phyloP scores from a whole-genome alignment of 2,888 invertebrate genomes.

The Cantharis rufa region DNA sequence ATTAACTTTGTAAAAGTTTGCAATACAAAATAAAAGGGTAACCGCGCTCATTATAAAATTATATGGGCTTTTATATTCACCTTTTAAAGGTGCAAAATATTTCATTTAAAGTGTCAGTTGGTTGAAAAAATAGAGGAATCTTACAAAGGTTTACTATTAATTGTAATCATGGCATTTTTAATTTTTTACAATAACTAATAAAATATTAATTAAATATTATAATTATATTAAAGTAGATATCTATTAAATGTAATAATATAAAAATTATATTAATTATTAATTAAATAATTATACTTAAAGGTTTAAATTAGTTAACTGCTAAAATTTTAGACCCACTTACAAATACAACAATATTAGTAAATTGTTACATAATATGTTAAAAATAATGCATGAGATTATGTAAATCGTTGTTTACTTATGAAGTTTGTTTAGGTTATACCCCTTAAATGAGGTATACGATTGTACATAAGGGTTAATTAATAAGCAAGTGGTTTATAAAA shows the following conservation, averaged over 20 bases:
- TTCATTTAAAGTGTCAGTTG: background rate
- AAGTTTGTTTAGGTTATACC: background rate
- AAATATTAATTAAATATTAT: too few relatives aligned
- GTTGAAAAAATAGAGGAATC: background rate
- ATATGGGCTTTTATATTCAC: background rate
- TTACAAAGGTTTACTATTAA: background rate
- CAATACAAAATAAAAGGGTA: background rate
- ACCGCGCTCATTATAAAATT: background rate
- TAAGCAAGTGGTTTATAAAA: background rate
- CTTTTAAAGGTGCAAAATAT: background rate
- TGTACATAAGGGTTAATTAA: background rate
- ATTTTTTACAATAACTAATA: too few relatives aligned
- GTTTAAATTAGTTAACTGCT: background rate
- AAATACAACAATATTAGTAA: background rate
- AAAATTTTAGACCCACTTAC: background rate
- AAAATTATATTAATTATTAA: too few relatives aligned
- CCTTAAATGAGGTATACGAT: background rate
- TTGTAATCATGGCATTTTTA: too few relatives aligned
- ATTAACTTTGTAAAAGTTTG: background rate
- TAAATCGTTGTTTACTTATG: background rate
- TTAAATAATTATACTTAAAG: too few relatives aligned
- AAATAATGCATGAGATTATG: background rate
- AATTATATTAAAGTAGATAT: too few relatives aligned
- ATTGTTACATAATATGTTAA: background rate
- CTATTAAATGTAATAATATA: too few relatives aligned